These are phyloP conservation scores for Dendropsophus ebraccatus DNA, from an alignment of 2,113 vertebrate genomes.

Conservation along the genomic window DNA sequence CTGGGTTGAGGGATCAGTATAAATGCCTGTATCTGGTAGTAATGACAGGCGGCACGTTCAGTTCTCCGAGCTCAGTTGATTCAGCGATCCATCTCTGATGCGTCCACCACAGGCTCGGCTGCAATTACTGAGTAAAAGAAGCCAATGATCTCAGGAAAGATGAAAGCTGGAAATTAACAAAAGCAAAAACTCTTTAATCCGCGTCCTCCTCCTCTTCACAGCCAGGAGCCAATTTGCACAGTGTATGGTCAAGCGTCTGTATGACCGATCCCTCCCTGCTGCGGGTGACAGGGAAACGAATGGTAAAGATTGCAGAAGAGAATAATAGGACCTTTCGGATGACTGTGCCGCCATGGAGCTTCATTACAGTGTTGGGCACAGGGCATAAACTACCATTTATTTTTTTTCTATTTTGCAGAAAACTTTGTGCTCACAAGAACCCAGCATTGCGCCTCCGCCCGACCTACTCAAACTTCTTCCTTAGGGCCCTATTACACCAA, in stretches of 20 bases:
- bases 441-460: too few species aligned
- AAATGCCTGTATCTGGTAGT: not conserved
- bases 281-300: not conserved
- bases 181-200: not conserved
- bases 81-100: not conserved
- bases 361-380: too few species aligned
- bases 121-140: not conserved
- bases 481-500: too few species aligned
- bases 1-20: not conserved
- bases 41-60: not conserved
- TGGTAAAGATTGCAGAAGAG: too few species aligned
- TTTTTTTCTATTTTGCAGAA: too few species aligned
- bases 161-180: constrained; percentile 30
- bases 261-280: not conserved
- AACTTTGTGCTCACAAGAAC: too few species aligned
- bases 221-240: constrained; percentile 24
- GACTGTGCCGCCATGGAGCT: not conserved
- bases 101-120: not conserved
- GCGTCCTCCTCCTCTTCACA: constrained; percentile 1
- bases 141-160: constrained; percentile 8
- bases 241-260: not conserved
- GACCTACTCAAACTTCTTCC: too few species aligned
- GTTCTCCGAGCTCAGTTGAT: not conserved
- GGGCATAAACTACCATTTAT: too few species aligned
- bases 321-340: not conserved